A percentile compares a stretch with the other conserved stretches of the same genome.
Conservation (phyloP, 2,888 invertebrate genomes). For the Lingula anatina region DNA sequence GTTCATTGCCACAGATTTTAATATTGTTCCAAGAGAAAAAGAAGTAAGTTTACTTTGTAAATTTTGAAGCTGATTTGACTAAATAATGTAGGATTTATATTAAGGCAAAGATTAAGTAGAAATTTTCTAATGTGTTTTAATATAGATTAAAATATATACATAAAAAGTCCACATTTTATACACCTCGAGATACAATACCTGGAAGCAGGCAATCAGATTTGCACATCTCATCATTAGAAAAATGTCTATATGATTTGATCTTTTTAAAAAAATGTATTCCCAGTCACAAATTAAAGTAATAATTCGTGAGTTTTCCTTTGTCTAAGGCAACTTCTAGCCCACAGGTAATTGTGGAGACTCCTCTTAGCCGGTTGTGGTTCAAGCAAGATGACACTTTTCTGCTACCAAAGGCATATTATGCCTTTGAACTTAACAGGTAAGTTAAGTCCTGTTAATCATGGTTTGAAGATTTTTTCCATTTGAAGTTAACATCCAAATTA, state of each 20-base stretch:
- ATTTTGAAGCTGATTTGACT: too few relatives aligned
- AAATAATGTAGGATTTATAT: too few relatives aligned
- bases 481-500: neutral
- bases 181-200: too few relatives aligned
- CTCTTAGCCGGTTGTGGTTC: slow-evolving; percentile 82
- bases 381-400: slow-evolving; percentile 88
- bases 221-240: too few relatives aligned
- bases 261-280: too few relatives aligned
- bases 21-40: slow-evolving; percentile 56
- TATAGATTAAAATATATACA: too few relatives aligned
- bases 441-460: slow-evolving; percentile 1
- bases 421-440: slow-evolving; percentile 73
- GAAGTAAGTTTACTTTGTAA: slow-evolving; percentile 54
- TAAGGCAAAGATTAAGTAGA: too few relatives aligned
- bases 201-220: too few relatives aligned
- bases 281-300: too few relatives aligned
- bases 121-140: too few relatives aligned
- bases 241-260: too few relatives aligned
- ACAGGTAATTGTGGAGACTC: slow-evolving; percentile 61
- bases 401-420: slow-evolving; percentile 80
- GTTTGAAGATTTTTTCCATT: neutral
- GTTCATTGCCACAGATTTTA: slow-evolving; percentile 78
- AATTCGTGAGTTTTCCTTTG: slow-evolving; percentile 6
- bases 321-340: slow-evolving; percentile 21
- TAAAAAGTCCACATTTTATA: too few relatives aligned